Base-by-base conservation (phyloP, 2,113 vertebrate genomes). In the Centropus bengalensis region DNA sequence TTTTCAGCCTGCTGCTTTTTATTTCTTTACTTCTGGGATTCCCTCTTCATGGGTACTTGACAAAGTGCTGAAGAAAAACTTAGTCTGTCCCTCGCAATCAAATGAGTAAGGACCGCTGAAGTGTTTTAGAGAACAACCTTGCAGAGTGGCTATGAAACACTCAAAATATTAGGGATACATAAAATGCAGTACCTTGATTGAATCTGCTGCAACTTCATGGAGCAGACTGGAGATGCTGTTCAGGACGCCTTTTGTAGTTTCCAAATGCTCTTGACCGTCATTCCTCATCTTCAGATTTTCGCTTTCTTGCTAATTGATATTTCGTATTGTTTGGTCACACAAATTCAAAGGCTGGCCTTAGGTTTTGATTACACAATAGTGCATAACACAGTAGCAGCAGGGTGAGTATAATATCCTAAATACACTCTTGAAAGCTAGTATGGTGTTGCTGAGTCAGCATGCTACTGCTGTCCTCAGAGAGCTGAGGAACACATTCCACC, bases 141-240 rank as follows among this genome's bases (percentile, higher is more conserved):
- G 1, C 18, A 30, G 60, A 75, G 22, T 14, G 47, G 47, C 28
- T 64, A 6, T 1, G 14, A 86, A 77, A 64, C 55, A 68, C 23
- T 32, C 28, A 32, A 90, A 87, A 71, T 63, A 80, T n/a, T 45
- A 69, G 6, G 86, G 40, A 93, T 3, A 93, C 5, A 59, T 33
- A 69, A 95, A 86, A 88, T 40, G 44, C 67, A 89, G 66, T 97
- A 97, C 97, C 97, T 96, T 87, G 66, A 47, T 30, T 64, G 49
- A 94, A 81, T 59, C 52, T 55, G 71, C 52, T 60, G 79, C 40
- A 77, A 28, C 49, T 40, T 74, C 54, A 22, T 0, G 9, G 2
- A 30, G 91, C 12, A 67, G 1, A 5, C 26, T 33, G 54, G 27
- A 62, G 62, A 54, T 54, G 22, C 32, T 0, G 1, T 52, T 60